phyloP scores from a whole-genome alignment of 2,888 invertebrate genomes.

The Melolontha melolontha region DNA sequence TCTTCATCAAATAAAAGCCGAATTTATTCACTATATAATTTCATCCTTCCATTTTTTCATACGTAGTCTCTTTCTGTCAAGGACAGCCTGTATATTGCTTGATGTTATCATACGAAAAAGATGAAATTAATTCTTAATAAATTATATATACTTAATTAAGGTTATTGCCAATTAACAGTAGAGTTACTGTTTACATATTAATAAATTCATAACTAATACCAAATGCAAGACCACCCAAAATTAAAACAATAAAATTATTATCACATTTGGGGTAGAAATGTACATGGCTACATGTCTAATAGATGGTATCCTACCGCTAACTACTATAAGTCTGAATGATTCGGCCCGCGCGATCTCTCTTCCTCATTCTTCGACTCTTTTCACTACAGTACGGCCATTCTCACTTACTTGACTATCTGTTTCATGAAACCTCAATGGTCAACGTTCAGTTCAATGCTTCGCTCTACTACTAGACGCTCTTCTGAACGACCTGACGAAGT shows the following conservation, averaged over 20 bases:
- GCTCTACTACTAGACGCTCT: conserved; percentile 41
- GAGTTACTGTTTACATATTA: too few species aligned
- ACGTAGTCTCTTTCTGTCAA: too few species aligned
- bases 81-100: too few species aligned
- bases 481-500: conserved; percentile 47
- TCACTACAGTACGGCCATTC: conserved; percentile 15
- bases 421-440: conserved; percentile 36
- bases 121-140: too few species aligned
- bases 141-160: too few species aligned
- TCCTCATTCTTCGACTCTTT: conserved; percentile 8
- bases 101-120: too few species aligned
- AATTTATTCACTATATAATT: too few species aligned
- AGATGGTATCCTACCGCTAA: too few species aligned
- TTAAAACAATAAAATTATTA: conserved; percentile 32
- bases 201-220: background rate
- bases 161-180: too few species aligned
- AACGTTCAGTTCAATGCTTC: conserved; percentile 48
- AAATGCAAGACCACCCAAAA: conserved; percentile 24
- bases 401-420: conserved; percentile 25
- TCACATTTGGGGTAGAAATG: conserved; percentile 17
- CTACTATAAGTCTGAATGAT: background rate
- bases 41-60: too few species aligned
- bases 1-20: too few species aligned
- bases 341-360: background rate
- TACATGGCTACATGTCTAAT: background rate